These are phyloP conservation scores for Notechis scutatus DNA, from an alignment of 2,113 vertebrate genomes.

Conservation along the genomic window DNA sequence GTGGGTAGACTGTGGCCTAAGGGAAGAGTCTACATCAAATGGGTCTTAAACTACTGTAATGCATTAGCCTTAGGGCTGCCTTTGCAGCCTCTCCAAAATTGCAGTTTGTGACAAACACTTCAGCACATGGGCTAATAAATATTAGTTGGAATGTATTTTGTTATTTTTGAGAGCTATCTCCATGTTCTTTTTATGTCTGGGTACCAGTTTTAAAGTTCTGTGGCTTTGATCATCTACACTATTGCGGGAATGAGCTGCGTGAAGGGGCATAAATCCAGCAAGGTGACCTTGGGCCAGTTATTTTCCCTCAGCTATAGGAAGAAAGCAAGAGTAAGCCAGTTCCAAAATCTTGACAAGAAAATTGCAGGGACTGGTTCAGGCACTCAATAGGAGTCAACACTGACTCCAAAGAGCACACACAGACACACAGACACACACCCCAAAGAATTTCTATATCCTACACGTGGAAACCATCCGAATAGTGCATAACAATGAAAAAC, in stretches of 20 bases:
- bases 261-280: background rate
- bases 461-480: no score
- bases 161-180: background rate
- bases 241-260: no score
- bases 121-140: background rate
- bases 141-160: background rate
- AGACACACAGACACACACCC: no score
- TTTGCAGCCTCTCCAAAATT: background rate
- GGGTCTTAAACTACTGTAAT: background rate
- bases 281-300: background rate
- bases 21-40: background rate
- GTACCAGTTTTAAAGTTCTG: background rate
- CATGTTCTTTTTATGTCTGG: background rate
- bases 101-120: background rate
- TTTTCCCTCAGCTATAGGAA: background rate
- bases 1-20: background rate
- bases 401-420: no score
- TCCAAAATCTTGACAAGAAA: background rate
- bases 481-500: no score
- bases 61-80: background rate
- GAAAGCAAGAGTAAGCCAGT: background rate
- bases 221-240: background rate
- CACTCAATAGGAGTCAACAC: no score
- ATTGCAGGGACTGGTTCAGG: no score
- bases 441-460: no score